A percentile compares a stretch with the other conserved stretches of the same genome.
phyloP scores from a whole-genome alignment of 2,888 invertebrate genomes.

The Oligia strigilis region DNA sequence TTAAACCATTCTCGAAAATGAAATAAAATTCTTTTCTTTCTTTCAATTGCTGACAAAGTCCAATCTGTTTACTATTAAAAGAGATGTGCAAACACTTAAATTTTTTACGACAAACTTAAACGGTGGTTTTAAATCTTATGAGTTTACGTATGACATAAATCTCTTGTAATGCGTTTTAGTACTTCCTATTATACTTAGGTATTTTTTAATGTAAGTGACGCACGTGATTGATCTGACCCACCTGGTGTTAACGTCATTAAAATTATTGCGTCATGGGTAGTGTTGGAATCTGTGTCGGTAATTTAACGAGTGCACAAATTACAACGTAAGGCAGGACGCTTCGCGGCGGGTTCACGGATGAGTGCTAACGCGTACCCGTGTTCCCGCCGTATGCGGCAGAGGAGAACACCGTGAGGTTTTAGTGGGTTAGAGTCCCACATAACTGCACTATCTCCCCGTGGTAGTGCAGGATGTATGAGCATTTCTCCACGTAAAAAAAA shows the following conservation, averaged over 20 bases:
- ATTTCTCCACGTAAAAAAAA: no score
- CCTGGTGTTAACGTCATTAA: constrained; percentile 5
- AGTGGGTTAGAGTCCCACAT: no score
- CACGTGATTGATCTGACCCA: constrained; percentile 18
- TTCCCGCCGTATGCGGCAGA: no score
- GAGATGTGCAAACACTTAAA: constrained; percentile 18
- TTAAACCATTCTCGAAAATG: neutral
- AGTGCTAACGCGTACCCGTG: no score
- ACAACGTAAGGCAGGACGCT: neutral
- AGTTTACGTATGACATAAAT: constrained; percentile 38
- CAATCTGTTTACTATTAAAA: constrained; percentile 6
- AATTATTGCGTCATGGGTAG: neutral
- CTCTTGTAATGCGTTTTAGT: constrained; percentile 26
- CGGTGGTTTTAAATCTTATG: constrained; percentile 17
- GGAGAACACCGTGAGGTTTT: no score
- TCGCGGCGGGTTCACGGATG: no score
- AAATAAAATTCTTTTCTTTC: neutral
- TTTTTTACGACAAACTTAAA: constrained; percentile 44
- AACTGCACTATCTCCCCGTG: no score
- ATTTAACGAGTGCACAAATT: neutral
- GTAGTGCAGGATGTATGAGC: no score
- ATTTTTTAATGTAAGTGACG: constrained; percentile 8
- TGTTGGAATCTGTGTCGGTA: neutral
- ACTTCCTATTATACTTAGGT: neutral
- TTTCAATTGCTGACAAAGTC: neutral